Percentiles rank a stretch among this genome's conserved stretches.
phyloP scores from a whole-genome alignment of 2,888 invertebrate genomes.

The Caenorhabditis zanzibari region DNA sequence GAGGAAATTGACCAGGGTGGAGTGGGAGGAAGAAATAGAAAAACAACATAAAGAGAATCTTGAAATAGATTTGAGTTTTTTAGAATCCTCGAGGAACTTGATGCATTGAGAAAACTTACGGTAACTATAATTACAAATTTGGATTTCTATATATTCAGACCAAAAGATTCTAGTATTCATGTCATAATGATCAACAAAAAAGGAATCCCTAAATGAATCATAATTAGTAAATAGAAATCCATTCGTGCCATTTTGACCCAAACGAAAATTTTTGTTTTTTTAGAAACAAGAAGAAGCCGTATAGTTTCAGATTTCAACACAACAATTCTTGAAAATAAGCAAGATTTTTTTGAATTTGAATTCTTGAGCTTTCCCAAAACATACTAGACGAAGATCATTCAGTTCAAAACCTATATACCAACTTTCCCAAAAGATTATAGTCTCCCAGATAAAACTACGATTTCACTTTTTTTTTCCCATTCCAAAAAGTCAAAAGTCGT shows the following conservation, averaged over 20 bases:
- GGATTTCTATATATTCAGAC: no score
- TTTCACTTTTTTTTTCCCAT: not conserved
- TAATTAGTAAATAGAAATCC: conserved; percentile 4
- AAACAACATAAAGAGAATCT: no score
- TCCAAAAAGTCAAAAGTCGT: not conserved
- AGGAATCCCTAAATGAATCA: not conserved
- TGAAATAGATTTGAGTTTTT: no score
- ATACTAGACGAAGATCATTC: not conserved
- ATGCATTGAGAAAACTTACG: no score
- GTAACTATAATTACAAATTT: no score
- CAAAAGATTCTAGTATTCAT: not conserved
- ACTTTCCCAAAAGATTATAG: not conserved
- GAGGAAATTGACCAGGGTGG: no score
- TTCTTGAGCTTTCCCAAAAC: not conserved
- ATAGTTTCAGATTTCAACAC: not conserved
- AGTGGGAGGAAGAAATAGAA: no score
- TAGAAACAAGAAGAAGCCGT: conserved; percentile 8
- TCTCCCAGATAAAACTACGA: not conserved
- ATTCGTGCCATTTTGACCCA: conserved; percentile 7
- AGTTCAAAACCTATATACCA: not conserved
- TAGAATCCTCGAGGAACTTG: no score
- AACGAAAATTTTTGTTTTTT: not conserved
- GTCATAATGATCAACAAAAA: not conserved
- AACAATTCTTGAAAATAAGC: not conserved
- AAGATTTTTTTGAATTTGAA: not conserved